Evolutionary conservation across 2,113 vertebrate genomes (phyloP), one percentile per base, ranked within the genome.

Genomic region (Calyptommatus sinebrachiatus): DNA sequence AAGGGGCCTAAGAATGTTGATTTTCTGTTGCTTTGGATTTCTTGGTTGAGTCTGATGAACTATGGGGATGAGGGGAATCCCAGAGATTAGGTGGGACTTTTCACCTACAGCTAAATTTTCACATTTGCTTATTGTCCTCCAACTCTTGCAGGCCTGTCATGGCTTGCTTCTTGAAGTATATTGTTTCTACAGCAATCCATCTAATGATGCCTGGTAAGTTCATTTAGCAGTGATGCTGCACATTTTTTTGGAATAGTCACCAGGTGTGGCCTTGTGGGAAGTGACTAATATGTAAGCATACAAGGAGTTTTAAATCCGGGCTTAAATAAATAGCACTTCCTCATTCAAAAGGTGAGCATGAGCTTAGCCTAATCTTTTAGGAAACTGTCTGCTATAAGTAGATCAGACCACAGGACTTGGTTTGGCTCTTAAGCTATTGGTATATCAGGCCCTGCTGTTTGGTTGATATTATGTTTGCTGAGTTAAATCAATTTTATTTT

Each of bases 401-500:
- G 76, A 69, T 63, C 20, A 21, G 29, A 62, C 46, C 18, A 2
- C n/a, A 68, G 63, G 73, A 83, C 8, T 35, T 60, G 26, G 20
- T 46, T 46, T 8, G 8, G 61, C 57, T 31, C 66, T 72, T 79
- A 79, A 67, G 78, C 70, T 71, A 78, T 53, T 82, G 79, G 26
- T 28, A 80, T 46, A 26, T 21, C 28, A 20, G 65, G 0, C 81
- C 77, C 84, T 76, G 80, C 84, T 70, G 80, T 88, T 83, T 91
- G 88, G 76, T 71, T 86, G 80, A 26, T 89, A 81, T 57, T 57
- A 5, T 57, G 14, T 89, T 85, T 61, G 87, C 69, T 76, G 84
- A 77, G 48, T 67, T 82, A 69, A 78, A 82, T 89, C 80, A 89
- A 90, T 84, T 83, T 22, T 0, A 50, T 89, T 80, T 89, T 73